Conservation (phyloP, 2,113 vertebrate species). For the Myiozetetes cayanensis region DNA sequence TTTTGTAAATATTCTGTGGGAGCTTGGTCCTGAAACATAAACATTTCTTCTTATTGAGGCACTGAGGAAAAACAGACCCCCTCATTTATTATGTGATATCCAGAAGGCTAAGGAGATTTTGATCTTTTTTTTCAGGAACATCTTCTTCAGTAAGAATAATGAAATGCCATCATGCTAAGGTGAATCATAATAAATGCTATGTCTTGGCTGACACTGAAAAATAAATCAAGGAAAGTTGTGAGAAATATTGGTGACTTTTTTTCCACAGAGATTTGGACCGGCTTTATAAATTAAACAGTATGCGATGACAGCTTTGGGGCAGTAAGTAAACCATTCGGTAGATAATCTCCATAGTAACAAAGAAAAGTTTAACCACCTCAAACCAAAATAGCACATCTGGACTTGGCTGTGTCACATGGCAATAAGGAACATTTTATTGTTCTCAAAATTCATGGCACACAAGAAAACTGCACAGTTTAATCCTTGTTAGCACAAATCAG, state of each 20-base stretch:
- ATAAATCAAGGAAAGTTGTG: conserved; percentile 82
- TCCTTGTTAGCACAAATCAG: not conserved
- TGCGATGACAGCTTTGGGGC: conserved; percentile 80
- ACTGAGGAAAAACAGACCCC: conserved; percentile 82
- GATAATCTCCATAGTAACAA: conserved; percentile 93
- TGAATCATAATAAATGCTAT: conserved; percentile 90
- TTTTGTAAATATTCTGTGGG: conserved; percentile 83
- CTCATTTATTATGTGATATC: conserved; percentile 78
- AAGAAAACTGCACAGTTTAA: not conserved
- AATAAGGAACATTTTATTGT: conserved; percentile 57
- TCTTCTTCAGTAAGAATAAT: conserved; percentile 85
- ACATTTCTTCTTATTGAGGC: conserved; percentile 77
- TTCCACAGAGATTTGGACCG: conserved; percentile 75
- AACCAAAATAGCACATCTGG: conserved; percentile 75
- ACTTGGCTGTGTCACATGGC: conserved; percentile 64
- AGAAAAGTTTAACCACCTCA: conserved; percentile 82
- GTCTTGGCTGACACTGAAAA: conserved; percentile 83
- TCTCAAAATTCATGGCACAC: conserved; percentile 29
- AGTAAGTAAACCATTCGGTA: conserved; percentile 80
- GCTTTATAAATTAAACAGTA: conserved; percentile 89
- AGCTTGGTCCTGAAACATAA: conserved; percentile 76
- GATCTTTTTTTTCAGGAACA: conserved; percentile 78
- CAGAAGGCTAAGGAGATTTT: conserved; percentile 76
- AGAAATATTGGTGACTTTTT: conserved; percentile 83
- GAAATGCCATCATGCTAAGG: conserved; percentile 86